Conservation (phyloP, 2,888 invertebrate species). For the Spialia ferax region DNA sequence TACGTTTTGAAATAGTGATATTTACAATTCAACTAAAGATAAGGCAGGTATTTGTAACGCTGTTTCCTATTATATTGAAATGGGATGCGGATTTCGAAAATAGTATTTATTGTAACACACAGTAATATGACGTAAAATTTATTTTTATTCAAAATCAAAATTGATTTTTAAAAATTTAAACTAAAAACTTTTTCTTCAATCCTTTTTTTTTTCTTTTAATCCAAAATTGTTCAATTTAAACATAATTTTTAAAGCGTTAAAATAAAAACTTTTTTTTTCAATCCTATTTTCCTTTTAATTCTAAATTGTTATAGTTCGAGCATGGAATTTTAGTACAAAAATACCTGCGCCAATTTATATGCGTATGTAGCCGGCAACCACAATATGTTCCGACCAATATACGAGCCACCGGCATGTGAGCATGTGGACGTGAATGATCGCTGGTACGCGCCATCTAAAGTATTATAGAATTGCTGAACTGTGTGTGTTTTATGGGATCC, state of each 20-base stretch:
- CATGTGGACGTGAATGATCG: conserved; percentile 8
- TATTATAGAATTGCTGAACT: conserved; percentile 3
- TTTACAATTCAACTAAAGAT: too few species aligned
- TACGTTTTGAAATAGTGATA: not conserved
- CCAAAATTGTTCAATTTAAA: too few species aligned
- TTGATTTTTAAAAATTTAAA: too few species aligned
- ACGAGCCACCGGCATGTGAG: conserved; percentile 22
- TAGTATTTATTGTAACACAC: too few species aligned
- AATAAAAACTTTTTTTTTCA: not conserved
- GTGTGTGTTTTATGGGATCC: conserved; percentile 3
- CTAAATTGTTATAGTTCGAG: not conserved
- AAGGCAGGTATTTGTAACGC: too few species aligned
- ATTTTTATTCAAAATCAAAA: too few species aligned
- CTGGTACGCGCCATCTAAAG: conserved; percentile 1
- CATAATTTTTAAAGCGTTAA: too few species aligned
- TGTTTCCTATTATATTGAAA: too few species aligned
- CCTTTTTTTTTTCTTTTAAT: too few species aligned
- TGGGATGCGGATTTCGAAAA: too few species aligned
- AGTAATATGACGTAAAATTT: too few species aligned
- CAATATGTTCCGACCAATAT: conserved; percentile 38
- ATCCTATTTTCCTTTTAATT: not conserved
- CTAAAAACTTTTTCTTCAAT: too few species aligned
- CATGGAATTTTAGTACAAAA: not conserved
- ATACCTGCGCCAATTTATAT: conserved; percentile 37
- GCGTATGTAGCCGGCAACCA: conserved; percentile 34